Percentiles rank a stretch among this genome's conserved stretches.
Evolutionary conservation across 2,888 invertebrate genomes (phyloP).

Genomic region (Eilema caniola): DNA sequence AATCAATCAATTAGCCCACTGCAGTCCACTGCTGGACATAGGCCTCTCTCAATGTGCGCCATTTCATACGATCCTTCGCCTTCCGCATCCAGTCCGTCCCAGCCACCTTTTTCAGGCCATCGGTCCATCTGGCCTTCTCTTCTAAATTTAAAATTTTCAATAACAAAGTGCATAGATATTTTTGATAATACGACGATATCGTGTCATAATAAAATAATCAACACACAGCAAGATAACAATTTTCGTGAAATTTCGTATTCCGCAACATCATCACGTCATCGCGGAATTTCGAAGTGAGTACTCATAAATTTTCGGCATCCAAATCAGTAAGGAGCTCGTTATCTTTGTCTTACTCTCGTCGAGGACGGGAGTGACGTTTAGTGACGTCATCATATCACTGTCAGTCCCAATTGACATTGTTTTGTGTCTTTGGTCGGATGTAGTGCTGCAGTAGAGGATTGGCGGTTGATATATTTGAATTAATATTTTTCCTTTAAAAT

Average conservation of each 20-base stretch:
- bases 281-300: constrained; percentile 55
- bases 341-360: constrained; percentile 62
- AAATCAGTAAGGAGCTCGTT: constrained; percentile 69
- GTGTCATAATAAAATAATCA: not conserved
- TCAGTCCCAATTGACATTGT: constrained; percentile 68
- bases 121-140: no score
- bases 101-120: no score
- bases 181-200: no score
- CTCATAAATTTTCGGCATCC: constrained; percentile 66
- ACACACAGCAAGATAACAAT: constrained; percentile 34
- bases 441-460: constrained; percentile 23
- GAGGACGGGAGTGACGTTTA: constrained; percentile 61
- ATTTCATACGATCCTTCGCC: no score
- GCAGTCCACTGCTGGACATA: no score
- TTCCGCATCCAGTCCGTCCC: no score
- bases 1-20: no score
- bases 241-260: constrained; percentile 41
- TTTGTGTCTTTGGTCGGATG: constrained; percentile 45
- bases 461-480: constrained; percentile 17
- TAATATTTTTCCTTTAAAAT: not conserved
- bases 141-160: not conserved
- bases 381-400: constrained; percentile 75
- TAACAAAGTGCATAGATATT: not conserved
- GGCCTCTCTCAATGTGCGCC: no score
- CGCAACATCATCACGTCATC: constrained; percentile 54